Conservation (phyloP, 92 coral and sea anemone genomes). For the Epizoanthus scotinus region DNA sequence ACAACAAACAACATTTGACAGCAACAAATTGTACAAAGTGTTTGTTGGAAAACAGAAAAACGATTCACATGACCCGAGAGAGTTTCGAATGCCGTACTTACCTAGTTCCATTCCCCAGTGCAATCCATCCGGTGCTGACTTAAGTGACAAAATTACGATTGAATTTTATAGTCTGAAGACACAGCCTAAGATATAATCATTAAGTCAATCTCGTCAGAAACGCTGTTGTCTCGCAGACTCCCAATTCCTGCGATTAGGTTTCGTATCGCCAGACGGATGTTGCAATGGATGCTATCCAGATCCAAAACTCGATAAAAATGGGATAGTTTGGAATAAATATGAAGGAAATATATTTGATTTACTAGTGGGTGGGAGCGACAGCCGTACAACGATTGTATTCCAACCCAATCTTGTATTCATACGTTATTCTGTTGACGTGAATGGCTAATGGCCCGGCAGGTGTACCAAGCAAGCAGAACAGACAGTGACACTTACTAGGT, state of each 20-base stretch:
- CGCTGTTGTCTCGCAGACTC: neutral
- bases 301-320: neutral
- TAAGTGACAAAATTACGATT: too few species aligned
- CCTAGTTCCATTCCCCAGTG: neutral
- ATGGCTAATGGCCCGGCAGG: constrained; percentile 37
- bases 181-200: neutral
- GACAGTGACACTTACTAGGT: too few species aligned
- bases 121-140: constrained; percentile 5
- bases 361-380: constrained; percentile 13
- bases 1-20: constrained; percentile 16
- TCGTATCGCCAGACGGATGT: neutral
- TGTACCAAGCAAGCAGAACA: neutral
- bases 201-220: neutral
- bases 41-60: neutral
- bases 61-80: neutral
- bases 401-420: constrained; percentile 56
- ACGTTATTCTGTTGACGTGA: constrained; percentile 56
- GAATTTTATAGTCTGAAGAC: too few species aligned
- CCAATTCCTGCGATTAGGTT: neutral
- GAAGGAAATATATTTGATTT: neutral
- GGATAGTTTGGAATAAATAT: neutral
- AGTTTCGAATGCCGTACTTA: constrained; percentile 1
- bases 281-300: neutral
- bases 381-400: neutral
- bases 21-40: neutral